Evolutionary conservation across 2,797 vertebrate genomes (phyloP).

Genomic region (Apodemus agrarius): DNA sequence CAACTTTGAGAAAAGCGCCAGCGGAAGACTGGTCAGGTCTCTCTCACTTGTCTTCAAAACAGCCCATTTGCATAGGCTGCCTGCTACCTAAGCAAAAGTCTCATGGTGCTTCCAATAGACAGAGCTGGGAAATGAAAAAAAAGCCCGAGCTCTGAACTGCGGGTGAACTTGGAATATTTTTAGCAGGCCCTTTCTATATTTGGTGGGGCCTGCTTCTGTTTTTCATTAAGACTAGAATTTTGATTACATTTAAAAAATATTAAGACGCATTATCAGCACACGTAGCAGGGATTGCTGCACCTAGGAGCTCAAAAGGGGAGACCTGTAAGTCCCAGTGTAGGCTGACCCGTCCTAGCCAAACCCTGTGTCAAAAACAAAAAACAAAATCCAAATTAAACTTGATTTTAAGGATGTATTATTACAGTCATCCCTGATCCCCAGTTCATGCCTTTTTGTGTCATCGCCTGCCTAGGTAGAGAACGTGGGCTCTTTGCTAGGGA

Average conservation of each 20-base stretch:
- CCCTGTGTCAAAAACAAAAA: neutral
- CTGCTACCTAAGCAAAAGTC: neutral
- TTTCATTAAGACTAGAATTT: conserved; percentile 70
- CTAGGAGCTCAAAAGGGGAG: neutral
- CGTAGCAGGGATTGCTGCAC: neutral
- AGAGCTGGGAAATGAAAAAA: conserved; percentile 38
- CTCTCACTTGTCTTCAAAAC: neutral
- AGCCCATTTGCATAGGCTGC: neutral
- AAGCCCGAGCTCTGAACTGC: conserved; percentile 65
- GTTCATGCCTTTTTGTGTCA: neutral
- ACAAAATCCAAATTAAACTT: neutral
- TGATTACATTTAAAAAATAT: conserved; percentile 45
- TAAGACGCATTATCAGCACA: neutral
- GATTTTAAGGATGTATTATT: conserved; percentile 41
- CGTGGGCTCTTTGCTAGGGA: neutral
- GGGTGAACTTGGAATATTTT: conserved; percentile 67
- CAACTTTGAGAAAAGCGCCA: neutral
- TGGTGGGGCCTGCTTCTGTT: conserved; percentile 15
- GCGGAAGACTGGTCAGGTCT: neutral
- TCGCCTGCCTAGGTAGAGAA: neutral
- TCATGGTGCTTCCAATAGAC: neutral
- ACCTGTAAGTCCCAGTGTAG: neutral
- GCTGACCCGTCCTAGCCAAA: neutral
- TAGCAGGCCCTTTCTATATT: conserved; percentile 58
- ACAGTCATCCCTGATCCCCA: no score